Conservation (phyloP, 2,888 invertebrate genomes). For the Hymenopus coronatus region DNA sequence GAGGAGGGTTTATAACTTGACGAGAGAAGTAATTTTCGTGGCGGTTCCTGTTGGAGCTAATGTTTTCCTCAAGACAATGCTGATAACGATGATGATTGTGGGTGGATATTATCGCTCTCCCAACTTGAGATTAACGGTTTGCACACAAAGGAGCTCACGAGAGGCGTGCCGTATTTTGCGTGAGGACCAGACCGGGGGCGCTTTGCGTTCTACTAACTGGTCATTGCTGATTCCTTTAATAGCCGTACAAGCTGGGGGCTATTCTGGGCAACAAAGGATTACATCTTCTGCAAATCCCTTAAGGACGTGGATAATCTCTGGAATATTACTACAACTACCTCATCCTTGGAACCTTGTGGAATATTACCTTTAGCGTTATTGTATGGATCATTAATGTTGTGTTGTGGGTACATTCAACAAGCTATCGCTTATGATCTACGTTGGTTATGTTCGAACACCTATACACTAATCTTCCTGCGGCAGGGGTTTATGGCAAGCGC, state of each 20-base stretch:
- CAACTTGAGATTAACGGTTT: neutral
- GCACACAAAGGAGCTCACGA: neutral
- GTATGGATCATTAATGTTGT: neutral
- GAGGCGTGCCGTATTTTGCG: neutral
- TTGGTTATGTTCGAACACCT: too few species aligned
- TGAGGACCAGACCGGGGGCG: neutral
- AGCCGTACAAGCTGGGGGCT: neutral
- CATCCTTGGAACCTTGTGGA: neutral
- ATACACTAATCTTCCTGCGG: too few species aligned
- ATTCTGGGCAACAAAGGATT: neutral
- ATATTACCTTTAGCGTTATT: neutral
- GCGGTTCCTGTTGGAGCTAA: neutral
- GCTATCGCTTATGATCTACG: neutral
- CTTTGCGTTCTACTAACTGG: neutral
- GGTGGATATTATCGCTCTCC: neutral
- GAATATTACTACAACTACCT: neutral
- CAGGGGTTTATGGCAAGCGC: too few species aligned
- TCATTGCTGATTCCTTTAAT: constrained; percentile 4
- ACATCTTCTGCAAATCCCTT: neutral
- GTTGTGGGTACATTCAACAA: neutral
- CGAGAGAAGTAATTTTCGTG: neutral
- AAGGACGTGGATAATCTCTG: neutral
- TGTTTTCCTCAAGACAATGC: neutral
- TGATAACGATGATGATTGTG: neutral
- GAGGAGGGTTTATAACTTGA: neutral